Conservation (phyloP, 1,140 invertebrate genomes). For the Zaprionus lachaisei region DNA sequence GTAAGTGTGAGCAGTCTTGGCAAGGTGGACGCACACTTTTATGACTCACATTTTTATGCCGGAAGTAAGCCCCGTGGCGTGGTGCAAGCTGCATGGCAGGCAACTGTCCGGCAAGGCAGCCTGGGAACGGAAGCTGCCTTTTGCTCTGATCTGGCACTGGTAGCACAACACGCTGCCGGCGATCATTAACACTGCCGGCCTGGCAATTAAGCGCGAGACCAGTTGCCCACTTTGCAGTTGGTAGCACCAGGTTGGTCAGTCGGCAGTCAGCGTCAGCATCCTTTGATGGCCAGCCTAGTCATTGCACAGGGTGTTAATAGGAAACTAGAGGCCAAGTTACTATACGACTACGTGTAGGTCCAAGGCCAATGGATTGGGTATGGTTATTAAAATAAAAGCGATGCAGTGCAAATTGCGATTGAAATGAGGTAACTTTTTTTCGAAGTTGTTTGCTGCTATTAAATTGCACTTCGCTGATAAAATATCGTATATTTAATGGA, state of each 20-base stretch:
- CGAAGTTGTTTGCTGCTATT: not conserved
- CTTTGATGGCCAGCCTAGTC: not conserved
- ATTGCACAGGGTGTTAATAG: constrained; percentile 55
- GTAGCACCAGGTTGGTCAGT: not conserved
- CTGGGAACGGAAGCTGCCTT: constrained; percentile 75
- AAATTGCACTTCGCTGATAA: not conserved
- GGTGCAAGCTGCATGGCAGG: constrained; percentile 18
- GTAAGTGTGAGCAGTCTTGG: not conserved
- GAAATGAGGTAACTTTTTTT: not conserved
- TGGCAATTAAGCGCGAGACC: constrained; percentile 56
- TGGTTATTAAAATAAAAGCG: not conserved
- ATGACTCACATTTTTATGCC: constrained; percentile 72
- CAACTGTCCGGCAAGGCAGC: constrained; percentile 23
- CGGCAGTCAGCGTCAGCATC: constrained; percentile 10
- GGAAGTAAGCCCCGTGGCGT: constrained; percentile 72
- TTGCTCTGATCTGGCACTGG: constrained; percentile 32
- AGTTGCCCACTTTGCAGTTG: not conserved
- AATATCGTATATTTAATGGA: not conserved
- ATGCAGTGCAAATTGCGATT: not conserved
- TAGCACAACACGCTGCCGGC: constrained; percentile 40
- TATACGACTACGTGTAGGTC: constrained; percentile 20
- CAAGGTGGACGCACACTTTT: constrained; percentile 43
- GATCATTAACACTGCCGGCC: constrained; percentile 65
- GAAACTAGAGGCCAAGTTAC: constrained; percentile 46
- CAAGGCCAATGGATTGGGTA: constrained; percentile 2